Conservation (phyloP, 1,140 invertebrate species). For the Tetraneura akinire region DNA sequence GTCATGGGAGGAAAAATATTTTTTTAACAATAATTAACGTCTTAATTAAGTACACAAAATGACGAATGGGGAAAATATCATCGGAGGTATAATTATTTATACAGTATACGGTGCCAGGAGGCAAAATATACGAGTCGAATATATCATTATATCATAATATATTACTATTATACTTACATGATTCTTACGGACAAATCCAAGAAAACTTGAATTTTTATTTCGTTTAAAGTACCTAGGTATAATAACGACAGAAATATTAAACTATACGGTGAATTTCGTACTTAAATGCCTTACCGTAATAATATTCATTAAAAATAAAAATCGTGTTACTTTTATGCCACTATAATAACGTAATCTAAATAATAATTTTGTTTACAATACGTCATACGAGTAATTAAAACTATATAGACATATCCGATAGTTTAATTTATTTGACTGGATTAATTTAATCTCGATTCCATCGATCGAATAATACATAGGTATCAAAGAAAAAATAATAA, state of each 20-base stretch:
- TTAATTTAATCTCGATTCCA: neutral
- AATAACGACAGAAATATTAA: too few species aligned
- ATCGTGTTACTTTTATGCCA: too few species aligned
- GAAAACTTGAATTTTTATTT: neutral
- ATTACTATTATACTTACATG: too few species aligned
- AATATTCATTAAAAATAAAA: too few species aligned
- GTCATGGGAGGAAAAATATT: neutral
- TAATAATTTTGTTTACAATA: too few species aligned
- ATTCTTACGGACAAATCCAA: neutral
- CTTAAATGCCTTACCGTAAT: too few species aligned
- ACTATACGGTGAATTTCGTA: too few species aligned
- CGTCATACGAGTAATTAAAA: too few species aligned
- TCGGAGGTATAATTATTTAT: neutral
- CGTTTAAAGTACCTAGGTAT: too few species aligned
- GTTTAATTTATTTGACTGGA: neutral
- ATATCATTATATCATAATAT: neutral
- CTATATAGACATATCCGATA: neutral
- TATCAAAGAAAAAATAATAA: neutral
- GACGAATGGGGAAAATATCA: neutral
- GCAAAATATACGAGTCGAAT: neutral
- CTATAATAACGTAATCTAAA: too few species aligned
- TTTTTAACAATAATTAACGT: constrained; percentile 1
- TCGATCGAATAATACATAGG: neutral
- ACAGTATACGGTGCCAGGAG: neutral
- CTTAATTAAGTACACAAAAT: constrained; percentile 10